Evolutionary conservation across 2,113 vertebrate genomes (phyloP), one percentile per base, ranked within the genome.

Genomic region (Plotosus lineatus): DNA sequence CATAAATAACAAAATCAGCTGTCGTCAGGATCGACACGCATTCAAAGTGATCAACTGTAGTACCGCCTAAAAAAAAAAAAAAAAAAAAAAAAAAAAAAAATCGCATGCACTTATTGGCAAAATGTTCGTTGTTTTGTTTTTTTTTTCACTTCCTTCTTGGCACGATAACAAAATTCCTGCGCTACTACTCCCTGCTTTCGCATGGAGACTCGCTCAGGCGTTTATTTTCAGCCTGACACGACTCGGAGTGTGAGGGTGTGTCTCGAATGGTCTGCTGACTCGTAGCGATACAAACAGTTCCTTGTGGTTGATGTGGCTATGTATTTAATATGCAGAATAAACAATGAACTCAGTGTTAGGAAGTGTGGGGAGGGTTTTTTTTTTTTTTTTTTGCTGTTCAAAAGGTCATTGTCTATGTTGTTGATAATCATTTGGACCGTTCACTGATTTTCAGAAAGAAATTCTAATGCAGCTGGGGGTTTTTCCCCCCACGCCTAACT

Each of bases 221-320:
- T 88, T 86, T 89, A 86, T 89, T 89, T 89, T 78, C 72, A 79
- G 82, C 75, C 78, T 69, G 78, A 82, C 42, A 80, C 26, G 79
- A 74, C 75, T 81, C 50, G 58, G 63, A 85, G 36, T 36, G 33
- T 50, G 85, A 58, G 69, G 68, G 85, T 73, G 75, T 84, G 58
- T 58, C 75, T 31, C 68, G 63, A 75, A 76, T 82, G 9, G 60
- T 73, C 71, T 46, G 33, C 28, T 77, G 73, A 38, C 65, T 56
- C 23, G 40, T 23, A 84, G 80, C 21, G 46, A 63, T 46, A 38
- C 81, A n/a, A 36, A 85, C 60, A 63, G 68, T 74, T 85, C 81
- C 61, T 77, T 60, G 60, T 63, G 28, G n/a, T 9, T 17, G 14
- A 36, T 28, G 23, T n/a, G 12, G 48, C 10, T 44, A 21, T 28